These are phyloP conservation scores for Gobio occitaniae DNA, from an alignment of 2,797 vertebrate genomes.

Conservation along the genomic window DNA sequence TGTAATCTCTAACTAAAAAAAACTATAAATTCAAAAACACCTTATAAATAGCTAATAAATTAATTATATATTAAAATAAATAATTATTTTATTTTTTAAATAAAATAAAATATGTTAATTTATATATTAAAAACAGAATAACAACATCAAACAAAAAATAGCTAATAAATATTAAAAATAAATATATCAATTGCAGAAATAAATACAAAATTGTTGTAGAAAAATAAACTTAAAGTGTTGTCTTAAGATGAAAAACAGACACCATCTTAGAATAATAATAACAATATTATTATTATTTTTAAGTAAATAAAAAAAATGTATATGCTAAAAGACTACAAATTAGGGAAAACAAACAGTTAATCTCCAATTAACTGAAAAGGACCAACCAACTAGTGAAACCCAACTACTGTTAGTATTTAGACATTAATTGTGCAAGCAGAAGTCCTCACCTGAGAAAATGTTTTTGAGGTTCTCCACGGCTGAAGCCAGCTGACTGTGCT, in stretches of 20 bases:
- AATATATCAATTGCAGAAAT: neutral
- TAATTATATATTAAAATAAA: neutral
- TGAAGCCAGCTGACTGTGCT: slow-evolving; percentile 96
- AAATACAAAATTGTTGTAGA: neutral
- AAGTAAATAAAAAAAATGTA: neutral
- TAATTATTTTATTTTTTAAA: neutral
- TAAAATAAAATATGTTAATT: neutral
- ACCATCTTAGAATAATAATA: neutral
- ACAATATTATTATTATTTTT: neutral
- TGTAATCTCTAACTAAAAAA: too few species aligned
- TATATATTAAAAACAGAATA: neutral
- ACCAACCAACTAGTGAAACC: too few species aligned
- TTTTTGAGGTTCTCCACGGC: slow-evolving; percentile 99
- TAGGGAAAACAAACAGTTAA: neutral
- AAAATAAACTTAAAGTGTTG: neutral
- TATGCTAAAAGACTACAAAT: neutral
- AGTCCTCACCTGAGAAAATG: slow-evolving; percentile 84
- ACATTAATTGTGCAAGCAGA: neutral
- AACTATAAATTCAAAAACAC: neutral
- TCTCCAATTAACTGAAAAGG: neutral
- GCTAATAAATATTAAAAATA: neutral
- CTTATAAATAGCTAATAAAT: neutral
- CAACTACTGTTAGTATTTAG: neutral
- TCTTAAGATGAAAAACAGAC: neutral
- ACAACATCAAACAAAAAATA: neutral